Evolutionary conservation across 2,113 vertebrate genomes (phyloP).

Genomic region (Bungarus multicinctus): DNA sequence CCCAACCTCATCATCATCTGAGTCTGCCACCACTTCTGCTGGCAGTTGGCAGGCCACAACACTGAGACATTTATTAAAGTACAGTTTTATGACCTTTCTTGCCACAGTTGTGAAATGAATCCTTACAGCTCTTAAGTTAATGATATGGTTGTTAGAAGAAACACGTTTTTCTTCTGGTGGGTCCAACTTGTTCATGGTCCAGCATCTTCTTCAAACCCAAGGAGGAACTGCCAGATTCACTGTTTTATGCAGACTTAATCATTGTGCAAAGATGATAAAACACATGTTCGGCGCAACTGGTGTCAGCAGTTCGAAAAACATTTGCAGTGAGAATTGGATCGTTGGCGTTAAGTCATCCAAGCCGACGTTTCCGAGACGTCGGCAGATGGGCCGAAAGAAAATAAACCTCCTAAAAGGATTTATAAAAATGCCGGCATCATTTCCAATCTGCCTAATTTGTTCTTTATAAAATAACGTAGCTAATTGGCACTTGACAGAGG

Average conservation of each 20-base stretch:
- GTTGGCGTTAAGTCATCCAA: neutral
- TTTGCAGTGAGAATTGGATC: neutral
- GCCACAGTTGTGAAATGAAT: no score
- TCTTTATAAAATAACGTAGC: slow-evolving; percentile 12
- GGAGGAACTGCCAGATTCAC: neutral
- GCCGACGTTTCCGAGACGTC: accelerated
- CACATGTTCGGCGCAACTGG: accelerated
- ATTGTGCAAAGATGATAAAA: neutral
- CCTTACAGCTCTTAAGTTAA: no score
- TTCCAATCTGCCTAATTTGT: slow-evolving; percentile 4
- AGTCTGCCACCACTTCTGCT: no score
- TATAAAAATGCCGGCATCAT: neutral
- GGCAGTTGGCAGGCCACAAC: no score
- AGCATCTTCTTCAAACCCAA: neutral
- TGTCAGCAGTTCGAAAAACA: neutral
- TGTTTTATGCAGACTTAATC: no score
- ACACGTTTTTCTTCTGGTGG: neutral
- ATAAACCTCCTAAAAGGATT: neutral
- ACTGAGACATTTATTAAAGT: no score
- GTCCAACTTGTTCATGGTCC: neutral
- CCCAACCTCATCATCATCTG: no score
- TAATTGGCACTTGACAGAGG: neutral
- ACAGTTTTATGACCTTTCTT: no score
- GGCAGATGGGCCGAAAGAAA: neutral
- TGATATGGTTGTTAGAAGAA: neutral